These are phyloP conservation scores for Argya squamiceps DNA, from an alignment of 2,797 vertebrate genomes.

Conservation along the genomic window DNA sequence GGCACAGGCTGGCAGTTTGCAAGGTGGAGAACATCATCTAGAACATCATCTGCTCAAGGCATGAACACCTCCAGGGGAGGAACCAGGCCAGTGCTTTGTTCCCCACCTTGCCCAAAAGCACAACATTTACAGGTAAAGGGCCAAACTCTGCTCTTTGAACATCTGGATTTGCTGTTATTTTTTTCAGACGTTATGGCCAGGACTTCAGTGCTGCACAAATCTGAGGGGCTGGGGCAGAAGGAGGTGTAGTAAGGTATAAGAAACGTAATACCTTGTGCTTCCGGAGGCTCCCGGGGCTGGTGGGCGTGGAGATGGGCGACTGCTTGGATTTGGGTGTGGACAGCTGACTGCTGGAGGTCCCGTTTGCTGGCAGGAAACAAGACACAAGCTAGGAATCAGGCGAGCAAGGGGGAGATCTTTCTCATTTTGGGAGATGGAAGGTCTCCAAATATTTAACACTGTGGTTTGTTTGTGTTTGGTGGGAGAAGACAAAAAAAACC, in stretches of 20 bases:
- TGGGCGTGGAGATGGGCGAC: constrained; percentile 96
- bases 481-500: background rate
- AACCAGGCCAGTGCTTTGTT: background rate
- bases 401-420: constrained; percentile 14
- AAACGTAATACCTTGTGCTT: constrained; percentile 96
- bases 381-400: constrained; percentile 62
- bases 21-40: background rate
- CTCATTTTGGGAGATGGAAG: background rate
- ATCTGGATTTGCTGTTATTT: background rate
- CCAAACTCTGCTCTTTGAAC: background rate
- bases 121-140: background rate
- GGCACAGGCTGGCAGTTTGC: constrained; percentile 23
- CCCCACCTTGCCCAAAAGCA: background rate
- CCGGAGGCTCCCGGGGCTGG: constrained; percentile 92
- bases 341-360: constrained; percentile 97
- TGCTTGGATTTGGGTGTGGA: constrained; percentile 98
- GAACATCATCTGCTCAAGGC: background rate
- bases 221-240: background rate
- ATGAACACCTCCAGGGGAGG: background rate
- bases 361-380: constrained; percentile 86
- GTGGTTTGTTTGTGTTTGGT: background rate
- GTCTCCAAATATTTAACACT: background rate
- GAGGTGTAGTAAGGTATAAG: constrained; percentile 83
- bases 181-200: background rate
- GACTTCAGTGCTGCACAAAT: rapidly evolving